These are phyloP conservation scores for Bombycilla garrulus DNA, from an alignment of 2,113 vertebrate species.

Conservation along the genomic window DNA sequence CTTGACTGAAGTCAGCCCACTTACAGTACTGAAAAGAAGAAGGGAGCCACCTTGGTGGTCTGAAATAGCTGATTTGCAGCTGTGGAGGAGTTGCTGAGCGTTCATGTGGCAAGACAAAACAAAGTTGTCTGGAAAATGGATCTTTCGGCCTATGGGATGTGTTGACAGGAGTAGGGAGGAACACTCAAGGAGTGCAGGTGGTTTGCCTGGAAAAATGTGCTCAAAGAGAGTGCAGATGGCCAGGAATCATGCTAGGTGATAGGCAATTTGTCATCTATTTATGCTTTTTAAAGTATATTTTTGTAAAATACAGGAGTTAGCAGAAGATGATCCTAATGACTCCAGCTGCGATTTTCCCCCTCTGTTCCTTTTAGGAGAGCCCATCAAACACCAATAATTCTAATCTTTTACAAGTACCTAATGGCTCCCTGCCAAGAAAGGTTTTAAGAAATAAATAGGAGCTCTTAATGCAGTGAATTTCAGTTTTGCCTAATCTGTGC, in stretches of 20 bases:
- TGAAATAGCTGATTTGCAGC: neutral
- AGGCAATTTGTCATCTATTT: slow-evolving; percentile 51
- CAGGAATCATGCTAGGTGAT: neutral
- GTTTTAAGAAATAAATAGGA: slow-evolving; percentile 72
- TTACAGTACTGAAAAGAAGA: neutral
- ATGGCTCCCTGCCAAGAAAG: slow-evolving; percentile 64
- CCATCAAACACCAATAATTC: slow-evolving; percentile 64
- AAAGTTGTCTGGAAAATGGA: neutral
- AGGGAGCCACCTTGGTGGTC: neutral
- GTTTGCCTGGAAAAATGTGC: neutral
- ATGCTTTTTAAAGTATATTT: slow-evolving; percentile 48
- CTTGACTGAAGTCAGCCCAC: neutral
- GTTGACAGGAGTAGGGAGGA: neutral
- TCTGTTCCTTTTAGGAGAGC: slow-evolving; percentile 32
- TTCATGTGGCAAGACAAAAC: neutral
- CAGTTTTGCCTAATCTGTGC: slow-evolving; percentile 68
- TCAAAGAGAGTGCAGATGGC: neutral
- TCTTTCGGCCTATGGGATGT: neutral
- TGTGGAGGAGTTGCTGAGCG: neutral
- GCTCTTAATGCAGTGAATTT: slow-evolving; percentile 66
- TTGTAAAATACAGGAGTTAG: slow-evolving; percentile 46
- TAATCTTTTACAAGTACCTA: slow-evolving; percentile 62
- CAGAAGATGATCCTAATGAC: slow-evolving; percentile 45
- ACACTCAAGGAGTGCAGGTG: neutral
- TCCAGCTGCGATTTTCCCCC: slow-evolving; percentile 38